A percentile compares a stretch with the other conserved stretches of the same genome.
These are phyloP conservation scores for Channa maculata DNA, from an alignment of 2,113 vertebrate genomes.

Conservation along the genomic window DNA sequence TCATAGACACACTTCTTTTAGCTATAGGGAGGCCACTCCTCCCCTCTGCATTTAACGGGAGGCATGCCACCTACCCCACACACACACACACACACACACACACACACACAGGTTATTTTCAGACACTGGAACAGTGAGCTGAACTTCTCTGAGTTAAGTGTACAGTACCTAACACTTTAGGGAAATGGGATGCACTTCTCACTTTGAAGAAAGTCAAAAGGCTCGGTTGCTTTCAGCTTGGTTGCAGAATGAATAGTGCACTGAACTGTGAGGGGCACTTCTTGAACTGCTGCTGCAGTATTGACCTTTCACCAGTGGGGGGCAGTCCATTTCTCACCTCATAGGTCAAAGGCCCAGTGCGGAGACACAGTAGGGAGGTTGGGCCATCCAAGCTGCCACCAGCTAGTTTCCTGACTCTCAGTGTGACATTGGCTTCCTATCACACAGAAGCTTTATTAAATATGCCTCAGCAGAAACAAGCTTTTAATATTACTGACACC, in stretches of 20 bases:
- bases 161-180: constrained; percentile 36
- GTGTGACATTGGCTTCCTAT: constrained; percentile 77
- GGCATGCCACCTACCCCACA: constrained; percentile 4
- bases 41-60: constrained; percentile 29
- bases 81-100: constrained; percentile 26
- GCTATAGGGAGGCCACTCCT: constrained; percentile 35
- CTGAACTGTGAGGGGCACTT: constrained; percentile 70
- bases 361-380: constrained; percentile 56
- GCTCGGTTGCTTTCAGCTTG: constrained; percentile 49
- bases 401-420: constrained; percentile 60
- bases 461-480: constrained; percentile 67
- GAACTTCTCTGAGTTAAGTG: constrained; percentile 36
- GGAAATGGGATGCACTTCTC: constrained; percentile 64
- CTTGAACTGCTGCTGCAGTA: constrained; percentile 74
- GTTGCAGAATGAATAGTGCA: constrained; percentile 73
- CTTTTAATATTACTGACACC: constrained; percentile 79
- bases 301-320: constrained; percentile 81
- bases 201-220: constrained; percentile 74
- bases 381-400: constrained; percentile 72
- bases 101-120: background rate
- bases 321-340: constrained; percentile 70
- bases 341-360: constrained; percentile 59
- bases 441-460: constrained; percentile 68
- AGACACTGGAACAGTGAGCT: constrained; percentile 19
- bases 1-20: constrained; percentile 46